Base-by-base conservation (phyloP, 2,888 invertebrate species). In the Neuroscelio doddi region DNA sequence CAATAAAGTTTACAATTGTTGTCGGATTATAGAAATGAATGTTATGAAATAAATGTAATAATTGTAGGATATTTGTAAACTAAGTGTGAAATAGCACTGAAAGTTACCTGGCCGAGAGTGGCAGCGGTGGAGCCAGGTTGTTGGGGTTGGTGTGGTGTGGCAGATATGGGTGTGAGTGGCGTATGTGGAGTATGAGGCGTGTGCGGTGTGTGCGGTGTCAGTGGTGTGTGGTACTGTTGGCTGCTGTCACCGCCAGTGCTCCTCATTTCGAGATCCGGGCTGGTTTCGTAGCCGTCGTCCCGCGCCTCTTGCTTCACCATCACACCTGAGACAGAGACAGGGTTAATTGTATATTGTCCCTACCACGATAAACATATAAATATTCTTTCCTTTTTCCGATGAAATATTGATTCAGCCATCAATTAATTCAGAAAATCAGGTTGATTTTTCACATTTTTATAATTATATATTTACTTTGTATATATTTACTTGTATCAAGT, bases 251-350 rank as follows among this genome's bases (percentile, higher is more conserved):
- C 83, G 36, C 84, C 84, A 73, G 81, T 83, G 75, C 84, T 84
- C 68, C 84, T 79, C 81, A 87, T 84, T 81, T 87, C 85, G 81
- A 87, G 85, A 81, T 88, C 88, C 70, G 87, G 93, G 86, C 93
- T 92, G 75, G 94, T 94, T 88, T 94, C 94, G 87, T 95, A 95
- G 72, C 94, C 94, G 87, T 95, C 94, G 87, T 95, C 94, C 80
- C 92, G 91, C 79, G 90, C 91, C 87, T 94, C 94, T 79, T 90
- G 88, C 68, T 84, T 84, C 74, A 84, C 84, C 81, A 84, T 73
- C 68, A 83, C 77, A 58, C 83, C 84, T 84, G 70, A 59, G 56
- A 56, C 49, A 67, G 36, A 67, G 55, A 55, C 51, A 15, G 32
- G 24, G 30, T 58, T 44, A 46, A 63, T 67, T 56, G 42, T 55